phyloP scores from a whole-genome alignment of 2,797 vertebrate genomes.

The Phoxinus dragarum region DNA sequence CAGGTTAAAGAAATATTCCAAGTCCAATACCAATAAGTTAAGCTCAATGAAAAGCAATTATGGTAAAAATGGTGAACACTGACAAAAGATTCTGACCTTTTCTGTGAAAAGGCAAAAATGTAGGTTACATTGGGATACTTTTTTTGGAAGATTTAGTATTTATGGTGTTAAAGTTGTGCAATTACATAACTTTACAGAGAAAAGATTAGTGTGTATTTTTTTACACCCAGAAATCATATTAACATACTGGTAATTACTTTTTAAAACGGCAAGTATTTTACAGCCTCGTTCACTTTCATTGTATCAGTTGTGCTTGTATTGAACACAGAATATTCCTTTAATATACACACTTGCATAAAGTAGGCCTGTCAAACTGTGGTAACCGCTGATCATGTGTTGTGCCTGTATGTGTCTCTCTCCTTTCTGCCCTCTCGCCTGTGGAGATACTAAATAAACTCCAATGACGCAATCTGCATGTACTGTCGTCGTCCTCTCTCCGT shows the following conservation, averaged over 20 bases:
- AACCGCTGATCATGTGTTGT: constrained; percentile 23
- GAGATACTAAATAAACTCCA: constrained; percentile 29
- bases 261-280: background rate
- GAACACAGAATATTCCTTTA: background rate
- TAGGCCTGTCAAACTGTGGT: background rate
- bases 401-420: constrained; percentile 47
- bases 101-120: background rate
- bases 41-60: background rate
- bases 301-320: background rate
- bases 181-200: background rate
- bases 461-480: constrained; percentile 42
- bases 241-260: background rate
- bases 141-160: background rate
- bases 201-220: background rate
- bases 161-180: background rate
- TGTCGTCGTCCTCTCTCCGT: background rate
- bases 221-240: background rate
- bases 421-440: constrained; percentile 2
- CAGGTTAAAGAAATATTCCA: background rate
- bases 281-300: background rate
- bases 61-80: background rate
- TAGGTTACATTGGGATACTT: background rate
- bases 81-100: background rate
- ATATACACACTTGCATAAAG: background rate
- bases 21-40: background rate